Base-by-base conservation (phyloP, 2,113 vertebrate species). In the Eira barbara region DNA sequence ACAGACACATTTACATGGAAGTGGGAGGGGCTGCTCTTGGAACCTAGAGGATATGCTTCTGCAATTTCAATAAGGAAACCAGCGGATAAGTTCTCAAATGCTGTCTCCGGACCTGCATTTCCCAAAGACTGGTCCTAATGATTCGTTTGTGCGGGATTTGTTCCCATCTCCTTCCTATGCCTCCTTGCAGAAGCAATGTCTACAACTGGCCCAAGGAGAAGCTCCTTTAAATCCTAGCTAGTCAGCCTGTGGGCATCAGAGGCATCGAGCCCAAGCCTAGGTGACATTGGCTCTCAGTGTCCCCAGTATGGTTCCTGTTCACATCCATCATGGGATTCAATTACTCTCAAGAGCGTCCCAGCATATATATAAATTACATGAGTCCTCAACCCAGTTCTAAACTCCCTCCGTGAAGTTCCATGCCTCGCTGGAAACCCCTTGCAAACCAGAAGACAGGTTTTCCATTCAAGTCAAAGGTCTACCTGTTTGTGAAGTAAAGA, bases 21-120 rank as follows among this genome's bases (percentile, higher is more conserved):
- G 45, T 6, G 57, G 11, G 82, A 49, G 52, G 20, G 36, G 65
- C 31, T 71, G n/a, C 36, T 84, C 52, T 65, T 27, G 63, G 90
- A 57, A 47, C n/a, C 55, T 1, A 0, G 63, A 47, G 29, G 55
- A 27, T 2, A 45, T 6, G 9, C 10, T 0, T 0, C 6, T 11
- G 20, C 45, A 39, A n/a, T 18, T 61, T 93, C 71, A 29, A 9
- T 21, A 80, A 27, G 45, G 31, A 85, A 79, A 36, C 36, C 52
- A 47, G 52, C 57, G 31, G n/a, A 13, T 36, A 29, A 21, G 4
- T 93, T 55, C 93, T 85, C 36, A 65, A 55, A 73, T 4, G 47
- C 42, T 25, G 4, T 34, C 45, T 71, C 14, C 73, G 65, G 94
- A 21, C 34, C 34, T 59, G 61, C 42, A 27, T 20, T 29, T 73